Base-by-base conservation (phyloP, 2,797 vertebrate genomes). In the Enteromius fasciolatus region DNA sequence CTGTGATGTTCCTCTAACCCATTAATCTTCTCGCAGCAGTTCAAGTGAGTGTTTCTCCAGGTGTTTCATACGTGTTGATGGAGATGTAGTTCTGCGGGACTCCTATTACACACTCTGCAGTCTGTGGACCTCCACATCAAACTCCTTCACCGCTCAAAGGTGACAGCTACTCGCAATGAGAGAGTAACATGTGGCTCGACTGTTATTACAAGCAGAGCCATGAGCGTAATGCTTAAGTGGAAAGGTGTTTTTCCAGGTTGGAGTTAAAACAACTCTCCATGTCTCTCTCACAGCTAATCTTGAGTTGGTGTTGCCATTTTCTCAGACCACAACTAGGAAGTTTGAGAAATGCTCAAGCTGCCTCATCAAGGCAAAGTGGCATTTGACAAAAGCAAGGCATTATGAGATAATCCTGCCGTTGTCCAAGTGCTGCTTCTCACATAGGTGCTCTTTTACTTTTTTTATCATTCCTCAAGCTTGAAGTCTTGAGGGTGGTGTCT, bases 351-450 rank as follows among this genome's bases (percentile, higher is more conserved):
- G 61, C 44, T 28, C 31, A 75, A 8, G 72, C 68, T 83, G 67
- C 59, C 88, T 80, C 87, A 89, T 90, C 87, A 86, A 85, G 78
- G 73, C 87, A 90, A 89, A 92, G 90, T 90, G 87, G 86, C 73
- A 87, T 85, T 80, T 68, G 78, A 91, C 90, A 92, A 91, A 87
- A 87, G 80, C 50, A 81, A 54, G 68, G 81, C 76, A 83, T 89
- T 89, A 92, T 89, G 78, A 80, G 72, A 90, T 89, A 25, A 92
- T 90, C 89, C 76, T 75, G 88, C 68, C 92, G 87, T 87, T 78
- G 87, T 87, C 82, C 61, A 48, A 82, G 39, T 69, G 50, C 69
- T 48, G 85, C 88, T 86, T 87, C 84, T 79, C 89, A 90, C 84
- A 84, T 74, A 39, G 41, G 41, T 41, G 44, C 63, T 82, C 66